Evolutionary conservation across 2,113 vertebrate species (phyloP), one percentile per base, ranked within the genome.

Genomic region (Oreochromis niloticus): DNA sequence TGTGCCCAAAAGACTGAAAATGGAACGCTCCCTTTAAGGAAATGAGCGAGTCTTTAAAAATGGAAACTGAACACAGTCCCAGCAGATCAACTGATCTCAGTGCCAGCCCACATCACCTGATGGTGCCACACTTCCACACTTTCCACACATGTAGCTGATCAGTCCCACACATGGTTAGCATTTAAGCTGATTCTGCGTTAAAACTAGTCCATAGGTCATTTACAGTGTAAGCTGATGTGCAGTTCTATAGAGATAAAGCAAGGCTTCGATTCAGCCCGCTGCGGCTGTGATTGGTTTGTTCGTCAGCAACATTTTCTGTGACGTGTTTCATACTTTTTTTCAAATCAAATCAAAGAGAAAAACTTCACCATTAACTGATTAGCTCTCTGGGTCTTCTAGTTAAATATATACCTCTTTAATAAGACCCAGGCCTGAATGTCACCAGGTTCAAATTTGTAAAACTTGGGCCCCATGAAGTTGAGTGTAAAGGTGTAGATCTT

Each of bases 131-230:
- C 1, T 14, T 57, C 24, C 0, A 57, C 12, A 57, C 24, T 27
- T 27, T 59, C 56, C 7, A 59, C 56, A 30, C 24, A 14, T 59
- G 2, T 55, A 55, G 0, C 52, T 55, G 24, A 0, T 57, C 0
- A 27, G 24, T 57, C 22, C 4, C 1, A 30, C 55, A 57, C 12
- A 0, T 0, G 12, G 2, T 27, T 57, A 14, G 2, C 24, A 57
- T 27, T 57, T 0, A 57, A 57, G 55, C 6, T 57, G 11, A 3
- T 8, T 57, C 12, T 57, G 12, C 8, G 24, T 57, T 57, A 57
- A 57, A 27, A 0, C 55, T 8, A 57, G 4, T 13, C 12, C 55
- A 3, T 30, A 27, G 56, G 56, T 8, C 2, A 56, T 27, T 56
- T 56, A 27, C 55, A 1, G 0, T 27, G 22, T 13, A 13, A 56